Evolutionary conservation across 2,797 vertebrate genomes (phyloP).

Genomic region (Cryptoprocta ferox): DNA sequence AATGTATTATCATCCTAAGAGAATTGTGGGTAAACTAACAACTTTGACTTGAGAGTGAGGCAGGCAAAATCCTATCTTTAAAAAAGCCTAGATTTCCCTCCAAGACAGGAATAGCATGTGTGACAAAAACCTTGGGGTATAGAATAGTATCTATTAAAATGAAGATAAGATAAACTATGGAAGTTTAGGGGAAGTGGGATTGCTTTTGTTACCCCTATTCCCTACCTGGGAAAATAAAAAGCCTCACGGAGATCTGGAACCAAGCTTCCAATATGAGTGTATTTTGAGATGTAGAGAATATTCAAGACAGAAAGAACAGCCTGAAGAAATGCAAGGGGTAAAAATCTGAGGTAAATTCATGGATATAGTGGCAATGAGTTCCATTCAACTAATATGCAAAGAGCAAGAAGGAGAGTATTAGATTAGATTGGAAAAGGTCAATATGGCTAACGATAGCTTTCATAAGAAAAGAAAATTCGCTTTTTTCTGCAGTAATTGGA

Average conservation of each 20-base stretch:
- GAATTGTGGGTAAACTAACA: background rate
- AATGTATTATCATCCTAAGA: background rate
- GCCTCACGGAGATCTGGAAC: background rate
- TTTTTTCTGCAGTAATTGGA: background rate
- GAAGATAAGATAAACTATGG: background rate
- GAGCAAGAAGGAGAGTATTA: background rate
- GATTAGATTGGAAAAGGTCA: background rate
- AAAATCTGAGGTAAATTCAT: background rate
- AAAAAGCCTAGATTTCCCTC: background rate
- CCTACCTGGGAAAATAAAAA: background rate
- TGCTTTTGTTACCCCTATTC: background rate
- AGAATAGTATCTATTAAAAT: background rate
- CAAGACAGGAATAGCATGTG: background rate
- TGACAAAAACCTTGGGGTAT: background rate
- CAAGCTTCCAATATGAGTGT: background rate
- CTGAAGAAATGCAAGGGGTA: background rate
- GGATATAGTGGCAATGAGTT: background rate
- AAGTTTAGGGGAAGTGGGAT: background rate
- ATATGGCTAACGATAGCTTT: background rate
- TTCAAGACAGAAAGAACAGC: background rate
- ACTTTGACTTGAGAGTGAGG: background rate
- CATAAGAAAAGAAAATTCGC: background rate
- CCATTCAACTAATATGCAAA: background rate
- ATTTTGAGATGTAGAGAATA: background rate
- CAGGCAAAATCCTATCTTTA: background rate